Percentiles rank a stretch among this genome's conserved stretches.
Conservation (phyloP, 2,113 vertebrate genomes). For the Canis aureus region DNA sequence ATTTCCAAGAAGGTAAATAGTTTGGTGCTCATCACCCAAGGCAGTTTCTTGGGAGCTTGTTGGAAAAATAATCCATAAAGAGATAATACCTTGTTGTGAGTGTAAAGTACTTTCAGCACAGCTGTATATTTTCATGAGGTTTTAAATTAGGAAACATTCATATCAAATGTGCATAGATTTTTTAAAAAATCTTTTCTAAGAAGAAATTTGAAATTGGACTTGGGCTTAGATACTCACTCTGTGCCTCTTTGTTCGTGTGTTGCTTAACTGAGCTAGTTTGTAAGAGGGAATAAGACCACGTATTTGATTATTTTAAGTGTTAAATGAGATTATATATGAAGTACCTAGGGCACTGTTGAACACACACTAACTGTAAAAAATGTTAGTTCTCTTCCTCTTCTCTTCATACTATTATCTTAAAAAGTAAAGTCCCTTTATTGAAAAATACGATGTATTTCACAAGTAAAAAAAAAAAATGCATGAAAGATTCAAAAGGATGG, state of each 20-base stretch:
- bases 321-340: neutral
- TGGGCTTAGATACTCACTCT: neutral
- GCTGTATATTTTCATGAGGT: neutral
- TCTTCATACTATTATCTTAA: neutral
- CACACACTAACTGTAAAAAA: neutral
- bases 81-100: neutral
- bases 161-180: neutral
- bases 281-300: neutral
- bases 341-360: neutral
- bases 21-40: neutral
- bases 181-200: neutral
- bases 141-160: constrained; percentile 16
- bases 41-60: neutral
- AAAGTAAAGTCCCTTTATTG: neutral
- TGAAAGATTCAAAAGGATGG: neutral
- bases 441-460: constrained; percentile 41
- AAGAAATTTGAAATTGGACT: neutral
- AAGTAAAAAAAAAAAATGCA: neutral
- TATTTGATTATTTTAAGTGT: neutral
- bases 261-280: neutral
- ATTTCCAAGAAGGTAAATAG: neutral
- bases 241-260: neutral
- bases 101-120: neutral
- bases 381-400: neutral
- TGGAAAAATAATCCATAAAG: neutral